A percentile compares a stretch with the other conserved stretches of the same genome.
These are phyloP conservation scores for Phalacrocorax pelagicus DNA, from an alignment of 2,113 vertebrate species.

Conservation along the genomic window DNA sequence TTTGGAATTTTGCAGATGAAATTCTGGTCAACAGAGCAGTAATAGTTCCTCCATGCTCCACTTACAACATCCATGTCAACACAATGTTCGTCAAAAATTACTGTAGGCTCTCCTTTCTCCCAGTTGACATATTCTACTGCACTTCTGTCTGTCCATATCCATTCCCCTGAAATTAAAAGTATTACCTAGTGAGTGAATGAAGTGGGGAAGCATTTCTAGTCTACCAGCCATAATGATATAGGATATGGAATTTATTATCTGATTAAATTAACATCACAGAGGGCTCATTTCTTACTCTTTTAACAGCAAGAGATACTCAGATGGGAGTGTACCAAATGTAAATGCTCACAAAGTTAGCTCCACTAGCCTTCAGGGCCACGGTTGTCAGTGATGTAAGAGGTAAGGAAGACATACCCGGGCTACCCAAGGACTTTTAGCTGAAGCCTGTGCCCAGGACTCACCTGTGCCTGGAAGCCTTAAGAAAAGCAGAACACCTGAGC, in stretches of 20 bases:
- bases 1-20: conserved; percentile 93
- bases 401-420: not conserved
- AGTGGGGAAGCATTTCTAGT: not conserved
- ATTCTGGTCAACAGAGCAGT: conserved; percentile 77
- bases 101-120: conserved; percentile 74
- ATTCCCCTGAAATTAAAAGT: conserved; percentile 62
- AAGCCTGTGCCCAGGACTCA: not conserved
- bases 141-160: conserved; percentile 88
- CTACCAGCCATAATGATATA: accelerated
- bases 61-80: conserved; percentile 76
- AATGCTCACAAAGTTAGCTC: not conserved
- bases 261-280: not conserved
- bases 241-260: not conserved
- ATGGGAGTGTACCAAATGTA: not conserved
- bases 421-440: not conserved
- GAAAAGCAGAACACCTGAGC: not conserved
- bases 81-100: conserved; percentile 69
- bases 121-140: conserved; percentile 89
- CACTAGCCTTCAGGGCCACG: not conserved
- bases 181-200: not conserved
- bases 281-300: not conserved
- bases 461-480: not conserved
- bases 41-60: conserved; percentile 80
- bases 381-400: not conserved
- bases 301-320: not conserved